Evolutionary conservation across 2,888 invertebrate species (phyloP), one percentile per base, ranked within the genome.

Genomic region (Erebia epiphron): DNA sequence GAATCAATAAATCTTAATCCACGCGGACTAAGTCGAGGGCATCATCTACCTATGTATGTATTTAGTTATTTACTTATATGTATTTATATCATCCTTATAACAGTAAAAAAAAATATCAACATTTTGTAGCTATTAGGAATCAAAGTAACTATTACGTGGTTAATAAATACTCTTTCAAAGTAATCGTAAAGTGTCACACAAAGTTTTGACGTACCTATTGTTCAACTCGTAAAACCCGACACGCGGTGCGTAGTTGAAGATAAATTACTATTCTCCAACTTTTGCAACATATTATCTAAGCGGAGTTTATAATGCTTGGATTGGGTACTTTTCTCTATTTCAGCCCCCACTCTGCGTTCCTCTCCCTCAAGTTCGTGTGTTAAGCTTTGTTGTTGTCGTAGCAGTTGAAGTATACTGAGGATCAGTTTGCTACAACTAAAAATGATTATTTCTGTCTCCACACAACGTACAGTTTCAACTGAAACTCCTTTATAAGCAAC

Each of bases 261-360:
- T 75, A 74, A 74, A 75, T 75, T 75, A 71, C 73, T 57, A 62
- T 65, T 64, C 68, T 67, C 43, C 54, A 73, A 73, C 69, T 69
- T 72, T 5, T 49, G 69, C 54, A 75, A 75, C 73, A 74, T 71
- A 64, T 74, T 54, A 21, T 14, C 54, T 16, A 43, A 66, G 46
- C 46, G 46, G 56, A 56, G 21, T 49, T 46, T 14, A 9, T 8
- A 21, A 49, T 62, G 66, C 43, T 61, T 61, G 16, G 43, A 61
- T 61, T 35, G 26, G 13, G 21, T 57, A 41, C 41, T 58, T 35
- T 58, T 58, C 41, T n/a, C 5, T n/a, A 14, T n/a, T 58, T 35
- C 7, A n/a, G 4, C 58, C 14, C 14, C 58, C 35, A 58, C 18
- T 21, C 11, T 8, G n/a, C n/a, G 8, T 49, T 13, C 5, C 49